Evolutionary conservation across 1,140 invertebrate genomes (phyloP).

Genomic region (Lordiphosa mommai): DNA sequence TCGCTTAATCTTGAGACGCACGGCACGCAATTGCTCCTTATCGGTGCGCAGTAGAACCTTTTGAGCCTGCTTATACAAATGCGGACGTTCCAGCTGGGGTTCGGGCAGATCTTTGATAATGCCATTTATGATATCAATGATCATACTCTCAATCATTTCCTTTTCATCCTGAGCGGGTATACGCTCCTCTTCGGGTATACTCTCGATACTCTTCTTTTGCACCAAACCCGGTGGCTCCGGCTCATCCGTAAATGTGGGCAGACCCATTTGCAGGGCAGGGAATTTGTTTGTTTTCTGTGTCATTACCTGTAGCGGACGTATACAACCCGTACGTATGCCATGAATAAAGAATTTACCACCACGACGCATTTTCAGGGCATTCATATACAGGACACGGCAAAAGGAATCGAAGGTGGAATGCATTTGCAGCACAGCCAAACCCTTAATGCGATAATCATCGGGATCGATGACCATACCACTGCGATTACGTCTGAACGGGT

Average conservation of each 20-base stretch:
- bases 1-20: conserved; percentile 60
- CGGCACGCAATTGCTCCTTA: conserved; percentile 48
- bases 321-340: conserved; percentile 61
- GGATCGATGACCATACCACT: conserved; percentile 64
- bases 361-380: conserved; percentile 67
- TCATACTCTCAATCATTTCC: conserved; percentile 45
- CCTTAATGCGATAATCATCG: conserved; percentile 65
- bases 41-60: conserved; percentile 58
- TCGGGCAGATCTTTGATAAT: conserved; percentile 53
- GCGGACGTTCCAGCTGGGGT: conserved; percentile 18
- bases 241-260: conserved; percentile 57
- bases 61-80: conserved; percentile 48
- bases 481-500: conserved; percentile 77
- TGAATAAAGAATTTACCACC: conserved; percentile 78
- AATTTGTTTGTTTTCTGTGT: conserved; percentile 52
- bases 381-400: conserved; percentile 51
- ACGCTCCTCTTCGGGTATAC: conserved; percentile 64
- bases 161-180: conserved; percentile 38
- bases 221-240: conserved; percentile 8
- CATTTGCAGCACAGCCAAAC: conserved; percentile 62
- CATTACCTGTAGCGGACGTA: conserved; percentile 58
- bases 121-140: conserved; percentile 48
- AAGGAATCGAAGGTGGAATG: conserved; percentile 73
- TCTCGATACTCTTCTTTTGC: conserved; percentile 69
- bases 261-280: conserved; percentile 48